phyloP scores from a whole-genome alignment of 2,113 vertebrate genomes.

The Montifringilla adamsi region DNA sequence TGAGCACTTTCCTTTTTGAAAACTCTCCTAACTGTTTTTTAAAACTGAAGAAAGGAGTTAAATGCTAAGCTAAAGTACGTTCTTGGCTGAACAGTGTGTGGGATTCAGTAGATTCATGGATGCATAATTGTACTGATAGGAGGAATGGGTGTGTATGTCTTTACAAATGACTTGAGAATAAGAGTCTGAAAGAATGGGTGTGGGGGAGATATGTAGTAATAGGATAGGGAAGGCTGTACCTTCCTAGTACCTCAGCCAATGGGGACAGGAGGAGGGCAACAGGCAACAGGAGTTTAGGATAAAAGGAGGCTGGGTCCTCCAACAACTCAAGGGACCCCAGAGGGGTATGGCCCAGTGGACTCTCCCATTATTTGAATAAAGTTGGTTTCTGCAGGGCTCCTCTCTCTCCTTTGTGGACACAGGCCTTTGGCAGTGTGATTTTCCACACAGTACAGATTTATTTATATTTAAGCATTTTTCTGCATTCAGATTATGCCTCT shows the following conservation, averaged over 20 bases:
- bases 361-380: not conserved
- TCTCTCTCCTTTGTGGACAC: not conserved
- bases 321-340: not conserved
- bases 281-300: not conserved
- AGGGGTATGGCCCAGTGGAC: not conserved
- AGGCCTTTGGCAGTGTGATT: not conserved
- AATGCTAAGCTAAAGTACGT: constrained; percentile 24
- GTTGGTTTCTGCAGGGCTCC: not conserved
- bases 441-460: not conserved
- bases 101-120: not conserved
- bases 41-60: not conserved
- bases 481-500: constrained; percentile 20
- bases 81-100: not conserved
- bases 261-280: not conserved
- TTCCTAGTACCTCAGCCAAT: not conserved
- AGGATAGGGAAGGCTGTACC: not conserved
- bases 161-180: not conserved
- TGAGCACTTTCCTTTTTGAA: not conserved
- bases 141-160: not conserved
- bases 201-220: not conserved
- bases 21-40: not conserved
- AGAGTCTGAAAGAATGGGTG: not conserved
- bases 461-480: constrained; percentile 25
- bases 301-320: not conserved
- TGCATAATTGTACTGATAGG: not conserved